Evolutionary conservation across 1,140 invertebrate genomes (phyloP).

Genomic region (Trinorchestia longiramus): DNA sequence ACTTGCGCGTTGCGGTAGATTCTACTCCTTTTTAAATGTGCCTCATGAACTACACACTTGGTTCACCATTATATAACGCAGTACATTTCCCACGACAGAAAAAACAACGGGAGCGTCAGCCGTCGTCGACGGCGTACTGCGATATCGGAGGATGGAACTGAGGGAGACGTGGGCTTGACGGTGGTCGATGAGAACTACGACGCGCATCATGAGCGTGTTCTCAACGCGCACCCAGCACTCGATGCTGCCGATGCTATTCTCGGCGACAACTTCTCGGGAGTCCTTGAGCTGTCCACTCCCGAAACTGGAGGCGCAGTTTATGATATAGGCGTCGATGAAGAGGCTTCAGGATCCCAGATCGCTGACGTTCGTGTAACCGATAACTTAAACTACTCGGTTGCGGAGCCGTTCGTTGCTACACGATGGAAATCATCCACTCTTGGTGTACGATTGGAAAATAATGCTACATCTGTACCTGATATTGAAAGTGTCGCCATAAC

Average conservation of each 20-base stretch:
- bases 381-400: not conserved
- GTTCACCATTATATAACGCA: not conserved
- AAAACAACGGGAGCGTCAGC: not conserved
- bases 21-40: not conserved
- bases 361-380: not conserved
- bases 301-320: not conserved
- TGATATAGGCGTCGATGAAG: not conserved
- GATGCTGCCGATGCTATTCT: not conserved
- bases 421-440: not conserved
- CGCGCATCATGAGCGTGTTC: not conserved
- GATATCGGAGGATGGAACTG: not conserved
- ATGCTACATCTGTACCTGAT: constrained; percentile 46
- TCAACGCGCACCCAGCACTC: not conserved
- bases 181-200: not conserved
- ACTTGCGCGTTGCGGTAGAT: not conserved
- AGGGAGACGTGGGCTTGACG: not conserved
- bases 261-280: not conserved
- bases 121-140: not conserved
- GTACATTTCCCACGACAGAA: not conserved
- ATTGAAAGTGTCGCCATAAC: constrained; percentile 2
- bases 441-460: not conserved
- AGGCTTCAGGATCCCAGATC: not conserved
- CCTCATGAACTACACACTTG: not conserved
- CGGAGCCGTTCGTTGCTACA: not conserved
- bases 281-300: not conserved